Conservation (phyloP, 2,888 invertebrate species). For the Eumerus sabulonum region DNA sequence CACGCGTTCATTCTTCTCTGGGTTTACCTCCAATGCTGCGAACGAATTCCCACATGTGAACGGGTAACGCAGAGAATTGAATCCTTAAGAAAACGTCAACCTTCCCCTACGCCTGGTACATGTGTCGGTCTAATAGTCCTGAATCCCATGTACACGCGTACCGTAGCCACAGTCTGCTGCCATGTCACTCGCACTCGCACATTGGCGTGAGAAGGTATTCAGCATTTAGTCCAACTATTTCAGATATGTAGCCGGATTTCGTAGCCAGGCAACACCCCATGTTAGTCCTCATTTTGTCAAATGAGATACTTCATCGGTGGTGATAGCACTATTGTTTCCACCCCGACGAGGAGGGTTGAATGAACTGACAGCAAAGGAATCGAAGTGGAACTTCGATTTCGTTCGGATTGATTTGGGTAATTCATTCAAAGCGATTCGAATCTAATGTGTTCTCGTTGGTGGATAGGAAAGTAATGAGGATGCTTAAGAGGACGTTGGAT, state of each 20-base stretch:
- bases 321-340: slow-evolving; percentile 26
- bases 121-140: slow-evolving; percentile 1
- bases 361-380: not conserved
- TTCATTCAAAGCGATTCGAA: slow-evolving; percentile 61
- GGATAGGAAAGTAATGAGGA: slow-evolving; percentile 64
- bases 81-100: slow-evolving; percentile 40
- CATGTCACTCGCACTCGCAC: slow-evolving; percentile 8
- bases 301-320: slow-evolving; percentile 36
- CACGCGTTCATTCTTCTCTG: slow-evolving; percentile 39
- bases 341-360: not conserved
- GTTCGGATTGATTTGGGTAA: slow-evolving; percentile 66
- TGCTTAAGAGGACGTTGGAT: slow-evolving; percentile 41
- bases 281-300: slow-evolving; percentile 37
- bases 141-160: not conserved
- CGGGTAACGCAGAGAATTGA: slow-evolving; percentile 47
- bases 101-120: slow-evolving; percentile 34
- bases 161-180: not conserved
- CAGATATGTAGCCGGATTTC: slow-evolving; percentile 28
- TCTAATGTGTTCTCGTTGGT: slow-evolving; percentile 53
- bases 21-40: slow-evolving; percentile 1
- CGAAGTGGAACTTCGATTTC: slow-evolving; percentile 43
- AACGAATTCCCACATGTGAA: slow-evolving; percentile 48
- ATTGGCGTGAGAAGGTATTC: slow-evolving; percentile 50
- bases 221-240: slow-evolving; percentile 29
- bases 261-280: not conserved